These are phyloP conservation scores for Balaeniceps rex DNA, from an alignment of 2,113 vertebrate species.

Conservation along the genomic window DNA sequence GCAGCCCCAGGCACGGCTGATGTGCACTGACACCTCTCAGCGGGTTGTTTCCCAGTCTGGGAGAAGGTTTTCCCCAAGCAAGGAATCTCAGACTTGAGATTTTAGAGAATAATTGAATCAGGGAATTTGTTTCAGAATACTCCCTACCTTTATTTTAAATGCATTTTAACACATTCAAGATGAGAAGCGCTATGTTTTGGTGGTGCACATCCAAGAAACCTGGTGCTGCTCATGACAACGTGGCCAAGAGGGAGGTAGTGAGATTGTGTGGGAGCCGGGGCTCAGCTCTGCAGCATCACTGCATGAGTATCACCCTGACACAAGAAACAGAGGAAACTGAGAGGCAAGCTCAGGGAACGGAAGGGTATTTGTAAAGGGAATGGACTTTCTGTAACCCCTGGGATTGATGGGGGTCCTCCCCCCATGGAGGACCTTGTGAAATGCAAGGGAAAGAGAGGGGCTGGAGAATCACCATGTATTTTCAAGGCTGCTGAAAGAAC, in stretches of 20 bases:
- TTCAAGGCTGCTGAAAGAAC: not conserved
- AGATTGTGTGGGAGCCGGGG: fast-evolving
- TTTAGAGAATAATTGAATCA: not conserved
- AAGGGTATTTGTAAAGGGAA: not conserved
- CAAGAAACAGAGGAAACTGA: not conserved
- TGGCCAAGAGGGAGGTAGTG: fast-evolving
- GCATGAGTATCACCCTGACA: fast-evolving
- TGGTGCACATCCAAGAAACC: not conserved
- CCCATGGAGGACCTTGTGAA: fast-evolving
- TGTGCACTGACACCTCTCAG: fast-evolving
- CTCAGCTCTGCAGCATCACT: not conserved
- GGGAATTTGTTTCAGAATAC: not conserved
- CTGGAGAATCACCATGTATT: fast-evolving
- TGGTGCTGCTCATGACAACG: fast-evolving
- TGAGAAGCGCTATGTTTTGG: not conserved
- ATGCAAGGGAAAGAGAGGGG: not conserved
- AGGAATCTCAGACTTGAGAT: not conserved
- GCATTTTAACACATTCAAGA: fast-evolving
- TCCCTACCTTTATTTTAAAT: not conserved
- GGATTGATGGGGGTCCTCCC: not conserved
- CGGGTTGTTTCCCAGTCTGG: not conserved
- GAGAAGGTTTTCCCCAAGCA: not conserved
- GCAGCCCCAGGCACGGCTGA: not conserved
- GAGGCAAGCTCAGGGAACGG: not conserved
- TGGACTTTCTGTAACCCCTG: not conserved